Conservation (phyloP, 2,888 invertebrate species). For the Dolichomitus sp. region DNA sequence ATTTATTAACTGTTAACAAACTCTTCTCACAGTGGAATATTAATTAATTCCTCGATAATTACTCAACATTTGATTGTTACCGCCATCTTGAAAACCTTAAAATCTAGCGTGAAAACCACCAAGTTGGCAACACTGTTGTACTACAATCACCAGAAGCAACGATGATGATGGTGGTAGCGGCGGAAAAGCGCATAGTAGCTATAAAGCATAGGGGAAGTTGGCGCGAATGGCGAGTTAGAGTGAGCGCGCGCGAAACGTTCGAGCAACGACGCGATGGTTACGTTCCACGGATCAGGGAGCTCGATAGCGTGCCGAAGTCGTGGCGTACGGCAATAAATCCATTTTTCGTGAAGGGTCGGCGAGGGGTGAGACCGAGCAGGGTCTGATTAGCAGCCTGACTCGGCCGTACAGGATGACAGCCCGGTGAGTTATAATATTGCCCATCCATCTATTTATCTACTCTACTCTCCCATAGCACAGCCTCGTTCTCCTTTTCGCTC, state of each 20-base stretch:
- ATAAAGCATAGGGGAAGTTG: conserved; percentile 54
- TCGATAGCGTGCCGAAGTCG: conserved; percentile 86
- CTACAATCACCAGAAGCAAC: conserved; percentile 1
- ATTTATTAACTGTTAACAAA: too few relatives aligned
- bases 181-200: conserved; percentile 55
- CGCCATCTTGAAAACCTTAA: too few relatives aligned
- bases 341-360: conserved; percentile 86
- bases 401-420: conserved; percentile 86
- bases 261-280: conserved; percentile 76
- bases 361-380: conserved; percentile 80
- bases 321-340: conserved; percentile 86
- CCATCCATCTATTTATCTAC: conserved; percentile 86
- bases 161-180: conserved; percentile 37
- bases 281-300: conserved; percentile 86
- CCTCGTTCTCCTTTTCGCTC: conserved; percentile 43
- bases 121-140: not conserved
- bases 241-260: conserved; percentile 65
- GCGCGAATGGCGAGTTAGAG: conserved; percentile 58
- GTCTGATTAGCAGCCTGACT: conserved; percentile 86
- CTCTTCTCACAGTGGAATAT: too few relatives aligned
- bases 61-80: too few relatives aligned
- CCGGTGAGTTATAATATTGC: conserved; percentile 86
- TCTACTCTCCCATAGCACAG: conserved; percentile 73
- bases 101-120: not conserved
- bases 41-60: too few relatives aligned